phyloP scores from a whole-genome alignment of 2,113 vertebrate species.

The Rissa tridactyla region DNA sequence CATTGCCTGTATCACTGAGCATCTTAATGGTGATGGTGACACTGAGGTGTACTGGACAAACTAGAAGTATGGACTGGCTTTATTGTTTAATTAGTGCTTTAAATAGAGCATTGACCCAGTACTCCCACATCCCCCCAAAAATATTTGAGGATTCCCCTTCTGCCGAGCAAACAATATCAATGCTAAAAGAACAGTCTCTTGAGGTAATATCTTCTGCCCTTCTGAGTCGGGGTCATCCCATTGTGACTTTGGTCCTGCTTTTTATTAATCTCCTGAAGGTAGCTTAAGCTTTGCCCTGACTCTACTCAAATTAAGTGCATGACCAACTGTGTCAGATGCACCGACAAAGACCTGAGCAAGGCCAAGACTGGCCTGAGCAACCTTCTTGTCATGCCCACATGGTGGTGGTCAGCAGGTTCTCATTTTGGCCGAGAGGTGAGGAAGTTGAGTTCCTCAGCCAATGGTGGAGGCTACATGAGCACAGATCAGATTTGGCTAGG shows the following conservation, averaged over 20 bases:
- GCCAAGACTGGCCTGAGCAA: not conserved
- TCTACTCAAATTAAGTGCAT: accelerated
- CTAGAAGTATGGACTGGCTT: not conserved
- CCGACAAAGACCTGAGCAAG: not conserved
- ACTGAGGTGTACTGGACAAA: not conserved
- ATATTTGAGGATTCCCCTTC: not conserved
- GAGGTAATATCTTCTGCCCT: not conserved
- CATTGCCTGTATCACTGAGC: not conserved
- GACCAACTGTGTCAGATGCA: not conserved
- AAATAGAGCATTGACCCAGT: not conserved
- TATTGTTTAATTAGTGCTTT: not conserved
- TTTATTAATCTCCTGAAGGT: too few relatives aligned
- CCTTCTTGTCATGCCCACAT: not conserved
- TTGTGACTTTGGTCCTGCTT: not conserved
- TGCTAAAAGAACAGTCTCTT: not conserved
- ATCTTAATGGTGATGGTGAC: not conserved
- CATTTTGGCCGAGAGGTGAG: not conserved
- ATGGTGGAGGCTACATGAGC: not conserved
- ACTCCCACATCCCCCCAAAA: not conserved
- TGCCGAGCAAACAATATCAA: not conserved
- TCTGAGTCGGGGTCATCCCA: not conserved
- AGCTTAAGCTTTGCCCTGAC: not conserved
- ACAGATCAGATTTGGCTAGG: not conserved
- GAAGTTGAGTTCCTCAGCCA: not conserved
- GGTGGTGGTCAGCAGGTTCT: not conserved